A percentile compares a stretch with the other conserved stretches of the same genome.
These are phyloP conservation scores for Drosophila prolongata DNA, from an alignment of 2,888 invertebrate genomes.

Conservation along the genomic window DNA sequence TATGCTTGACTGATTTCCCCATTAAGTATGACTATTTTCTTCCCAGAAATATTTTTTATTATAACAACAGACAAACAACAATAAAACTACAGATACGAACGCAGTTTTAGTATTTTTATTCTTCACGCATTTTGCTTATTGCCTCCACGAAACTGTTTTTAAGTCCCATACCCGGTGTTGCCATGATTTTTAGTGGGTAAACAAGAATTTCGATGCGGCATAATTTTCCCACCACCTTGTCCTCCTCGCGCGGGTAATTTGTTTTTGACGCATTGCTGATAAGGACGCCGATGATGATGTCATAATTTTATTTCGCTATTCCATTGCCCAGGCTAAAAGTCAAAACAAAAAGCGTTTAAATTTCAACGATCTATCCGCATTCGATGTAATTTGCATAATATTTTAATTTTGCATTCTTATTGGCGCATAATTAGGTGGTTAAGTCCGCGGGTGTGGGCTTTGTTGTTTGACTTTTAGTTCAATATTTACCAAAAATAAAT, in stretches of 20 bases:
- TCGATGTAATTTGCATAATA: conserved; percentile 66
- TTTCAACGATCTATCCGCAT: conserved; percentile 31
- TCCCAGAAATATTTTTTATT: conserved; percentile 56
- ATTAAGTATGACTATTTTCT: conserved; percentile 59
- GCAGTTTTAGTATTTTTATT: conserved; percentile 41
- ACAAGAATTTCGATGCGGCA: conserved; percentile 54
- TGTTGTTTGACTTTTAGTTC: conserved; percentile 21
- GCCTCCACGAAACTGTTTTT: conserved; percentile 42
- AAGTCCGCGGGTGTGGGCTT: conserved; percentile 1
- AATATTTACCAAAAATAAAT: conserved; percentile 1
- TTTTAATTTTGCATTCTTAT: conserved; percentile 68
- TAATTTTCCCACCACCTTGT: conserved; percentile 23
- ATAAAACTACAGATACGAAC: conserved; percentile 49
- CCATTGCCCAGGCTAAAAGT: conserved; percentile 41
- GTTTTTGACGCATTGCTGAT: conserved; percentile 62
- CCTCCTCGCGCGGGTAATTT: conserved; percentile 56
- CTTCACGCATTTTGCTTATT: conserved; percentile 35
- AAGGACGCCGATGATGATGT: conserved; percentile 56
- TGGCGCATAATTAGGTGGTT: conserved; percentile 66
- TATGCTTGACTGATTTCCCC: conserved; percentile 74
- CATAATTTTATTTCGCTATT: conserved; percentile 53
- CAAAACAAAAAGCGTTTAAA: conserved; percentile 68
- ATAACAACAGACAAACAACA: conserved; percentile 41
- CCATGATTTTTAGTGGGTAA: conserved; percentile 46
- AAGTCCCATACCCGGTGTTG: conserved; percentile 3